Percentiles rank a stretch among this genome's conserved stretches.
These are phyloP conservation scores for Sebastes diploproa DNA, from an alignment of 2,797 vertebrate species.

Conservation along the genomic window DNA sequence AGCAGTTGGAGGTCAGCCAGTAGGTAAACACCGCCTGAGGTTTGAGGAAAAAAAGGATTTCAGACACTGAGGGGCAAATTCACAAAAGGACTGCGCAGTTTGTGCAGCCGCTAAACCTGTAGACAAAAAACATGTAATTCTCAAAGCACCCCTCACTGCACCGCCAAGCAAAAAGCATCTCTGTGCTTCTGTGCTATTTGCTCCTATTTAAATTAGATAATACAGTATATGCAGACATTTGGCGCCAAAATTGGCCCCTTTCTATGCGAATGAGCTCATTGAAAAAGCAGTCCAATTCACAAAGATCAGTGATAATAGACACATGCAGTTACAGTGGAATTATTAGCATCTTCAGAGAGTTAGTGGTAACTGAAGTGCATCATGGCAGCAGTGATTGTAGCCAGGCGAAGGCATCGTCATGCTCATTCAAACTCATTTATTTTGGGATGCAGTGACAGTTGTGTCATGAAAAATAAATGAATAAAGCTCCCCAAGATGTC, in stretches of 20 bases:
- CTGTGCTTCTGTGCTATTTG: not conserved
- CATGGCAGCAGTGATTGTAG: no score
- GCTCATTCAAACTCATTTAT: no score
- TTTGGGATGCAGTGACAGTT: no score
- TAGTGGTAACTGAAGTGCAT: no score
- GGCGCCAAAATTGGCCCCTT: not conserved
- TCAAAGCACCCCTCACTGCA: not conserved
- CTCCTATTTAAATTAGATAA: not conserved
- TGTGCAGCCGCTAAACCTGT: not conserved
- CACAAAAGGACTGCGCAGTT: not conserved
- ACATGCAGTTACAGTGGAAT: no score
- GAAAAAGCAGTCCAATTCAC: not conserved
- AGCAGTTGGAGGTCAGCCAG: slow-evolving; percentile 91
- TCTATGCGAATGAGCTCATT: not conserved
- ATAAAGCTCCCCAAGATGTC: no score
- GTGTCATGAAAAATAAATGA: no score
- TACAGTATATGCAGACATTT: not conserved
- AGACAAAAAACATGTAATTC: not conserved
- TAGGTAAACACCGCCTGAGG: slow-evolving; percentile 89
- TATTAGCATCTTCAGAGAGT: no score
- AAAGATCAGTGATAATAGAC: not conserved
- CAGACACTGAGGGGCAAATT: not conserved
- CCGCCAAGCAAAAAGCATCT: no score
- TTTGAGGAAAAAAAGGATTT: not conserved
- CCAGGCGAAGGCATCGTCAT: no score